Evolutionary conservation across 1,140 invertebrate species (phyloP), one percentile per base, ranked within the genome.

Genomic region (Euwallacea fornicatus): DNA sequence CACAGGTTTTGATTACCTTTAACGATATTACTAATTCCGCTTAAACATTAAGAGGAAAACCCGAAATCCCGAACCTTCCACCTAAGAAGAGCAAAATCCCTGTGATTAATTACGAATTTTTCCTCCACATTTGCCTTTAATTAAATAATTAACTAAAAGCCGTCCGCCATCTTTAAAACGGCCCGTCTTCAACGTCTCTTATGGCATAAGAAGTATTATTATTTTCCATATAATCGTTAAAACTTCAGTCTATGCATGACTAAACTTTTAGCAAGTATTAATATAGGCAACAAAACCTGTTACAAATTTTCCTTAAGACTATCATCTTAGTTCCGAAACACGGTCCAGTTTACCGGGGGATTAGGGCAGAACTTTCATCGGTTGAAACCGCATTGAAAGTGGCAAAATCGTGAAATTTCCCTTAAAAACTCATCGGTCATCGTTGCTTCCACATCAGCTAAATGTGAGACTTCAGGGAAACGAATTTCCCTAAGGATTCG

Each of bases 81-180:
- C 15, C 11, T 16, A 59, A 16, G 16, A 59, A 10, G 42, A 47
- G 42, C 43, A 47, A 65, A 65, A 65, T 72, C 71, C 65, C 21
- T n/a, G 21, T 72, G 66, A 72, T 72, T 67, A 72, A 71, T 71
- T 66, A 64, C 42, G 42, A 70, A 70, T 70, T 70, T 70, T 70
- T 70, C 68, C 68, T 64, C n/a, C 58, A 66, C 64, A 61, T 71
- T 71, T 71, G 70, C 70, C 55, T 60, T 61, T 71, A 72, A 68
- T 72, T 72, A 72, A 72, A 66, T 72, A 72, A 72, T 72, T 72
- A 72, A 72, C 59, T 72, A 72, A 72, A 72, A 72, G 65, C 71
- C 59, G 44, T 54, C 54, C 61, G 68, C 68, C 61, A 70, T 70
- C 68, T 70, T 70, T 43, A 15, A 16, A 43, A 62, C 11, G 44